Evolutionary conservation across 1,140 invertebrate genomes (phyloP).

Genomic region (Drosophila mauritiana): DNA sequence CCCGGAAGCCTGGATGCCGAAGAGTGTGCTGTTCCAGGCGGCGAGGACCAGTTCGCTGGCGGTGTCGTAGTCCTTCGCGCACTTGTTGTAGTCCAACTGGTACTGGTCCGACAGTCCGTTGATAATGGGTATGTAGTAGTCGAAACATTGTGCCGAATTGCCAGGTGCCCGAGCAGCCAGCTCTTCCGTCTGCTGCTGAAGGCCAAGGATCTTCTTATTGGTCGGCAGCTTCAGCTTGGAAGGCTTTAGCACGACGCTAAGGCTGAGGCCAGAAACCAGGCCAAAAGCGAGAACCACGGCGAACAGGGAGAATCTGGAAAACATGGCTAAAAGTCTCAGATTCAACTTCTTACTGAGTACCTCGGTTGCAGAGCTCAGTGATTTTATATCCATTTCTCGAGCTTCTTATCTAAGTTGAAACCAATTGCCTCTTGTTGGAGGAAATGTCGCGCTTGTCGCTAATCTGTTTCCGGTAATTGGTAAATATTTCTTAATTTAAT

Average conservation of each 20-base stretch:
- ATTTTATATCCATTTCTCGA: conserved; percentile 41
- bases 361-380: neutral
- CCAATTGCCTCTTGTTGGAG: conserved; percentile 24
- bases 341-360: conserved; percentile 19
- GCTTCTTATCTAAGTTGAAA: neutral
- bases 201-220: conserved; percentile 18
- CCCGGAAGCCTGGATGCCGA: conserved; percentile 1
- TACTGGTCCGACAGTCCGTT: conserved; percentile 18
- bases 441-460: conserved; percentile 2
- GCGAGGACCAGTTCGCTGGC: neutral
- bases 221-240: conserved; percentile 28
- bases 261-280: conserved; percentile 17
- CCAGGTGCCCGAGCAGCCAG: conserved; percentile 29
- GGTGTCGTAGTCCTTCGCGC: neutral
- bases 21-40: conserved; percentile 23
- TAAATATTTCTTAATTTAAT: neutral
- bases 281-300: conserved; percentile 34
- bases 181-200: conserved; percentile 43
- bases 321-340: conserved; percentile 24
- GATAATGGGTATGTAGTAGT: conserved; percentile 35
- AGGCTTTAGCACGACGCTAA: neutral
- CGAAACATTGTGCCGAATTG: conserved; percentile 26
- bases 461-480: conserved; percentile 21
- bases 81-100: conserved; percentile 18
- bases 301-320: conserved; percentile 18